These are phyloP conservation scores for Phainopepla nitens DNA, from an alignment of 2,113 vertebrate species.

Conservation along the genomic window DNA sequence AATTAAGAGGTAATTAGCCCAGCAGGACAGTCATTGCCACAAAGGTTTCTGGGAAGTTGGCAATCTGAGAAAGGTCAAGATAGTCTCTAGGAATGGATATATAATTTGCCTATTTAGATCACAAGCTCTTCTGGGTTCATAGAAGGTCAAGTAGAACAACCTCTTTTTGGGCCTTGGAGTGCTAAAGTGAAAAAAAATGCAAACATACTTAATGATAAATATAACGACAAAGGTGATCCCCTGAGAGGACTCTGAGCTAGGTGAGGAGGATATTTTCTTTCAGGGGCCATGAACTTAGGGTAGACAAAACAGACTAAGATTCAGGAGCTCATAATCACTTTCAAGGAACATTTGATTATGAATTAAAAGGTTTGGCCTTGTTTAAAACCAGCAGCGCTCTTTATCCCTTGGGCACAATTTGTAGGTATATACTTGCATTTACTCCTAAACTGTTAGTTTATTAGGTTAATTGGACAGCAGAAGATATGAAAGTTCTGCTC, in stretches of 20 bases:
- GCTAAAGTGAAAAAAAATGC: neutral
- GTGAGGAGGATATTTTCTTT: neutral
- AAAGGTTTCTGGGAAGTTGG: neutral
- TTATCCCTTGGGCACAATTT: neutral
- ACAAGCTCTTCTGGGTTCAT: neutral
- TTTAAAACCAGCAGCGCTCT: neutral
- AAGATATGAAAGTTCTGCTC: neutral
- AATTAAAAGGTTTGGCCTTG: neutral
- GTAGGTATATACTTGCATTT: neutral
- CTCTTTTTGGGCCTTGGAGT: neutral
- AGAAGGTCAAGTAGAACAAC: neutral
- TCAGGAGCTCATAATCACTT: neutral
- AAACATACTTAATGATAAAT: neutral
- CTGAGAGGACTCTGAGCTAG: neutral
- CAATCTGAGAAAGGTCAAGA: slow-evolving; percentile 11
- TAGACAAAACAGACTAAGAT: neutral
- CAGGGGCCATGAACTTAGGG: neutral
- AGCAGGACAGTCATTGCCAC: neutral
- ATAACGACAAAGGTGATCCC: neutral
- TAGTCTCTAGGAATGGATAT: neutral
- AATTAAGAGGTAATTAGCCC: slow-evolving; percentile 1
- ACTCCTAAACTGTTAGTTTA: neutral
- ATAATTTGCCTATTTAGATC: slow-evolving; percentile 18
- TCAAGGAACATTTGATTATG: neutral
- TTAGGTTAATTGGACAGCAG: neutral